Conservation (phyloP, 2,888 invertebrate species). For the Syrista parreyssii region DNA sequence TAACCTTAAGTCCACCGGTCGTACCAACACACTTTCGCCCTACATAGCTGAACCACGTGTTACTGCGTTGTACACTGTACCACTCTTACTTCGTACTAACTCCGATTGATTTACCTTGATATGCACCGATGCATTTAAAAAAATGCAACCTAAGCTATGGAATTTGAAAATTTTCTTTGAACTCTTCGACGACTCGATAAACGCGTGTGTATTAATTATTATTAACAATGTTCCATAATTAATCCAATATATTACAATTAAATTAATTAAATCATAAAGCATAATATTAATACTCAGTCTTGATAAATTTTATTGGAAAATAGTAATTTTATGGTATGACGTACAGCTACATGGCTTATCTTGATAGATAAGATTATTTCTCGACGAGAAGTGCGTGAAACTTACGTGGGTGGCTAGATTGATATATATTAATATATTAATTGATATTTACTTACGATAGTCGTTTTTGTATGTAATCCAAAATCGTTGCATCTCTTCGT, state of each 20-base stretch:
- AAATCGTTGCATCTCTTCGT: not conserved
- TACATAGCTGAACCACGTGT: constrained; percentile 3
- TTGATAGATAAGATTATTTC: not conserved
- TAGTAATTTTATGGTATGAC: not conserved
- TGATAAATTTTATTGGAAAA: not conserved
- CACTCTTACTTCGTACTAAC: not conserved
- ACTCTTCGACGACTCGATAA: not conserved
- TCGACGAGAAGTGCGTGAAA: not conserved
- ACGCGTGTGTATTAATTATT: not conserved
- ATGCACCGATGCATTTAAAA: not conserved
- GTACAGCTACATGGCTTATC: not conserved
- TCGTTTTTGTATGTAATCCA: not conserved
- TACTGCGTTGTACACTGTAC: not conserved
- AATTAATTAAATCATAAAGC: not conserved
- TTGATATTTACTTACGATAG: not conserved
- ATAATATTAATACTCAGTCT: not conserved
- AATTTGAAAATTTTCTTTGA: not conserved
- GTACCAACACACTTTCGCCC: constrained; percentile 35
- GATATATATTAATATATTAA: not conserved
- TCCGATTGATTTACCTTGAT: not conserved
- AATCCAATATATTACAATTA: too few species aligned
- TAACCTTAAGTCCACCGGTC: constrained; percentile 30
- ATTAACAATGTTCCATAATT: not conserved
- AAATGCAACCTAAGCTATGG: not conserved
- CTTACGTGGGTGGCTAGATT: not conserved